Evolutionary conservation across 2,113 vertebrate genomes (phyloP), one percentile per base, ranked within the genome.

Genomic region (Osmerus mordax): DNA sequence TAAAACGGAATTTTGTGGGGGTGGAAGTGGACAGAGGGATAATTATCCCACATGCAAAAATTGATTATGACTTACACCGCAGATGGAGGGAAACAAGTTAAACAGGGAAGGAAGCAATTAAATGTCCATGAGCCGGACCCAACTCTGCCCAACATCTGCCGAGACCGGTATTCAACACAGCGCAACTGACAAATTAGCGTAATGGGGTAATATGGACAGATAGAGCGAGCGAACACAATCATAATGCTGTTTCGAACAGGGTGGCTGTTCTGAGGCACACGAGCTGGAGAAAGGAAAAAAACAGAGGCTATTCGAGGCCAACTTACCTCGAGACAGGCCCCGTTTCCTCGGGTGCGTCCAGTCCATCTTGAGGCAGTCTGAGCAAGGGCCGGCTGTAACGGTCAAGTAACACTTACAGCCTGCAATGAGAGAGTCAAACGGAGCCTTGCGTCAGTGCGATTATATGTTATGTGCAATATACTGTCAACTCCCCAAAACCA

Each of bases 401-500:
- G 91, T 95, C 94, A 93, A 94, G 92, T 91, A 89, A 94, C 95
- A 93, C 94, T 94, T 92, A 91, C 90, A 94, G 92, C 92, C 94
- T 95, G 92, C 94, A 95, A 94, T 81, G 85, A 80, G 94, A 96
- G 94, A 97, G 93, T 95, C 94, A 95, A 95, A 96, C 95, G 93
- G 93, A 96, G 94, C 94, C 94, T 94, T 93, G 91, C 92, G 93
- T 96, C 95, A 96, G 92, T 94, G 93, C 93, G 95, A 99, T 97
- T 99, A 98, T 97, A 97, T 96, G 95, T 97, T 97, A 99, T 97
- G 96, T 96, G 95, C 94, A 95, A 97, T 96, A 98, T 97, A 97
- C 94, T 96, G 96, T 97, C 97, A 96, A 98, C 97, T 97, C 97
- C 97, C 97, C 96, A 97, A 98, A 98, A 98, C 97, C 97, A 99